phyloP scores from a whole-genome alignment of 1,140 invertebrate species.

The Cydia amplana region DNA sequence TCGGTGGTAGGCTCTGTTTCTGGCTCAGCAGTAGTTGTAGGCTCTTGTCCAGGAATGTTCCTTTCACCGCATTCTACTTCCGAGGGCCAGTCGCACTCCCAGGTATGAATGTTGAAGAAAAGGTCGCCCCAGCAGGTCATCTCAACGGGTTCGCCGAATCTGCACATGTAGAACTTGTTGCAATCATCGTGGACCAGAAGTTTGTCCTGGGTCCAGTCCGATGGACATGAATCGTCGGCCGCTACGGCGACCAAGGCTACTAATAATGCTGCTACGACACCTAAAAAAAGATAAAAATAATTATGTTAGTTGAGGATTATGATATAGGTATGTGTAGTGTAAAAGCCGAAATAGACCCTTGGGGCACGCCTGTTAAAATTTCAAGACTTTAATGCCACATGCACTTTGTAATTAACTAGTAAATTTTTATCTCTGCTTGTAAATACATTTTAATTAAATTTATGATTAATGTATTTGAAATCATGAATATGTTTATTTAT shows the following conservation, averaged over 20 bases:
- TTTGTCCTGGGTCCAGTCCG: conserved; percentile 51
- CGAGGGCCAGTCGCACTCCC: conserved; percentile 80
- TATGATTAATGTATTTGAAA: too few species aligned
- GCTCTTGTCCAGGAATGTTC: conserved; percentile 45
- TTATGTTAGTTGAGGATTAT: neutral
- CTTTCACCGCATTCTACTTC: conserved; percentile 74
- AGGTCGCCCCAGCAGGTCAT: conserved; percentile 77
- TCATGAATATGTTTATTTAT: too few species aligned
- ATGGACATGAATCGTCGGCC: conserved; percentile 46
- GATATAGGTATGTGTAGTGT: neutral
- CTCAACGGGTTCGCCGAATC: conserved; percentile 68
- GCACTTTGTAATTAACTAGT: neutral
- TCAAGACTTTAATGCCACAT: too few species aligned
- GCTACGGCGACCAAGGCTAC: conserved; percentile 36
- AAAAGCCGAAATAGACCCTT: neutral
- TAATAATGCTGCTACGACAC: conserved; percentile 37
- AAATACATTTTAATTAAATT: neutral
- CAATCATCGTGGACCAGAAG: conserved; percentile 79
- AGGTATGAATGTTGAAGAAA: conserved; percentile 77
- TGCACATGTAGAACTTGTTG: conserved; percentile 81
- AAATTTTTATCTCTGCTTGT: neutral
- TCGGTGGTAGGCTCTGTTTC: neutral
- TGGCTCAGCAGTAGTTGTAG: neutral
- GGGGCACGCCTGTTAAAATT: neutral
- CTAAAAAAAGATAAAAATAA: conserved; percentile 35